Percentiles rank a stretch among this genome's conserved stretches.
These are phyloP conservation scores for Sebastes steindachneri DNA, from an alignment of 2,797 vertebrate genomes.

Conservation along the genomic window DNA sequence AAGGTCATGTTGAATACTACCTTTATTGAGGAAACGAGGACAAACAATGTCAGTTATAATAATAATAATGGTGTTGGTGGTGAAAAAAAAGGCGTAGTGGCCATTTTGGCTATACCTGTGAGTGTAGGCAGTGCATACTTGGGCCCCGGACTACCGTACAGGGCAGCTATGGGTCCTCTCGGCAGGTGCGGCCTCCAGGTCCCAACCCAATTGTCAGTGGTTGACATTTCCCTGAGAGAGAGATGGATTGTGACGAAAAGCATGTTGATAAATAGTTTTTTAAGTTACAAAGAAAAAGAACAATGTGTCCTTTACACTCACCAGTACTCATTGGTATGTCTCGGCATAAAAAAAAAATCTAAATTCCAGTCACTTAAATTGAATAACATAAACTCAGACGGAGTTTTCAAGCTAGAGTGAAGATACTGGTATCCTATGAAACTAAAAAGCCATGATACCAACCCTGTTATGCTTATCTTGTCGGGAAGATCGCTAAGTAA, in stretches of 20 bases:
- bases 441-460: too few species aligned
- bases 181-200: constrained; percentile 90
- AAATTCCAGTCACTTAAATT: too few species aligned
- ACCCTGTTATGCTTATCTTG: too few species aligned
- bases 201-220: constrained; percentile 84
- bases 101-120: constrained; percentile 78
- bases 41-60: not conserved
- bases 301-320: not conserved
- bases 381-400: too few species aligned
- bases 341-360: too few species aligned
- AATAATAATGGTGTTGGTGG: not conserved
- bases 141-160: constrained; percentile 88
- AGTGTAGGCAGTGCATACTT: constrained; percentile 89
- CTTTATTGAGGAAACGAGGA: constrained; percentile 50
- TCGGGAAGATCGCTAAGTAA: too few species aligned
- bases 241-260: not conserved
- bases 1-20: constrained; percentile 82
- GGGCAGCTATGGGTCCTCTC: constrained; percentile 88
- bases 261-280: not conserved
- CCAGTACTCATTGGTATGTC: not conserved
- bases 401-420: too few species aligned
- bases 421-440: too few species aligned
- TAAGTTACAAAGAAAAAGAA: not conserved
- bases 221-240: constrained; percentile 70
- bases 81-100: not conserved